Conservation (phyloP, 2,888 invertebrate genomes). For the Torymus texanus region DNA sequence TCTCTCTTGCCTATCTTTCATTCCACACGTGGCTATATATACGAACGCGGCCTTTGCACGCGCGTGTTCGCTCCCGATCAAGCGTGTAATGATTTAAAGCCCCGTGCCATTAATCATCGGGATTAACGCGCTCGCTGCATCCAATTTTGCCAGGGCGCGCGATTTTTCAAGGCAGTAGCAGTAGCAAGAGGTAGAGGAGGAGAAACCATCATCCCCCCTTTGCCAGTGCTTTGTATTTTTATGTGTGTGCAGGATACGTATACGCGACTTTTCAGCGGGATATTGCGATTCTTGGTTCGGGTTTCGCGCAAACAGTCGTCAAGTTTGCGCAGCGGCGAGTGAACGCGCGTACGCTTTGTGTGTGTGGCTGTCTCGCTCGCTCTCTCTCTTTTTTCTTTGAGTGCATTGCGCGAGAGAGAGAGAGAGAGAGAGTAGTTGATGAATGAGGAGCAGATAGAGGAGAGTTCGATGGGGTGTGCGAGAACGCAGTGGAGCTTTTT, state of each 20-base stretch:
- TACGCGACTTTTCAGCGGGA: constrained; percentile 13
- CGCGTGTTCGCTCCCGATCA: constrained; percentile 61
- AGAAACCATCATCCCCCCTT: constrained; percentile 26
- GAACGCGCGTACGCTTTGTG: neutral
- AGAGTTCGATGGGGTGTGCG: too few relatives aligned
- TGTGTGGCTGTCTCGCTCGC: neutral
- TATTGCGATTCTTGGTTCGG: constrained; percentile 30
- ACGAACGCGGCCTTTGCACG: neutral
- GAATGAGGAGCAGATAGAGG: too few relatives aligned
- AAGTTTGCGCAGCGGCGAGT: neutral
- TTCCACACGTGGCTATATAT: neutral
- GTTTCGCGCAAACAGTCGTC: constrained; percentile 10
- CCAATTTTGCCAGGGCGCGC: constrained; percentile 35
- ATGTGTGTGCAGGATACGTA: neutral
- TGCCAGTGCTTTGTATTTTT: constrained; percentile 1
- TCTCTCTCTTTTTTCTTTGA: neutral
- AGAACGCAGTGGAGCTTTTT: too few relatives aligned
- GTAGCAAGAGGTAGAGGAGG: neutral
- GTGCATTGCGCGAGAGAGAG: too few relatives aligned
- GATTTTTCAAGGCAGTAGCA: constrained; percentile 21
- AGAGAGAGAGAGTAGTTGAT: too few relatives aligned
- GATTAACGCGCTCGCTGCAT: constrained; percentile 61
- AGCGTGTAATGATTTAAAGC: constrained; percentile 68
- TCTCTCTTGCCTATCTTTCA: neutral
- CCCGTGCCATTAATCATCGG: constrained; percentile 68